phyloP scores from a whole-genome alignment of 2,888 invertebrate genomes.

The Spisula solida region DNA sequence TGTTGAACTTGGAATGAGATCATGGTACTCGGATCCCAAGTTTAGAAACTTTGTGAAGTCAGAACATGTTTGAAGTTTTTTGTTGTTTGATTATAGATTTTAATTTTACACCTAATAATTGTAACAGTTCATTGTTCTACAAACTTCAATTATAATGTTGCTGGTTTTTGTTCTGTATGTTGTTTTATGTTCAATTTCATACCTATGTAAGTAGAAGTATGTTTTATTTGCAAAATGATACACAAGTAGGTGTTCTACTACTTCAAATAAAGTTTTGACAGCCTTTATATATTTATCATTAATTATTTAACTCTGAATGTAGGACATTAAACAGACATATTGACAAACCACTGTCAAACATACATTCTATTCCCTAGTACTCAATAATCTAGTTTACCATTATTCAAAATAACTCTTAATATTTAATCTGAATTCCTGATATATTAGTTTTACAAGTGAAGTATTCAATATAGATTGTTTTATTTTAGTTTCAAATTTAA shows the following conservation, averaged over 20 bases:
- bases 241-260: not conserved
- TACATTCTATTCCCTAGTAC: not conserved
- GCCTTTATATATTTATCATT: not conserved
- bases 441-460: not conserved
- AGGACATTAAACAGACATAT: not conserved
- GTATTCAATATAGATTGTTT: not conserved
- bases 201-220: not conserved
- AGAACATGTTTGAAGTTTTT: not conserved
- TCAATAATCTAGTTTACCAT: too few relatives aligned
- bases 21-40: not conserved
- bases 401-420: too few relatives aligned
- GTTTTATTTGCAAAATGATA: not conserved
- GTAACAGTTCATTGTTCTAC: not conserved
- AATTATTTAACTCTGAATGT: not conserved
- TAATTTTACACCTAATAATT: not conserved
- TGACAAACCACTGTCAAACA: not conserved
- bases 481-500: too few relatives aligned
- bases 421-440: not conserved
- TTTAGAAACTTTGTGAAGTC: conserved; percentile 2
- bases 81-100: not conserved
- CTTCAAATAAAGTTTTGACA: not conserved
- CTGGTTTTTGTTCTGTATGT: not conserved
- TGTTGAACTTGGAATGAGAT: not conserved
- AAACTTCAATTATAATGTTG: not conserved
- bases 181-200: not conserved